phyloP scores from a whole-genome alignment of 2,888 invertebrate species.

The Digitonthophagus gazella region DNA sequence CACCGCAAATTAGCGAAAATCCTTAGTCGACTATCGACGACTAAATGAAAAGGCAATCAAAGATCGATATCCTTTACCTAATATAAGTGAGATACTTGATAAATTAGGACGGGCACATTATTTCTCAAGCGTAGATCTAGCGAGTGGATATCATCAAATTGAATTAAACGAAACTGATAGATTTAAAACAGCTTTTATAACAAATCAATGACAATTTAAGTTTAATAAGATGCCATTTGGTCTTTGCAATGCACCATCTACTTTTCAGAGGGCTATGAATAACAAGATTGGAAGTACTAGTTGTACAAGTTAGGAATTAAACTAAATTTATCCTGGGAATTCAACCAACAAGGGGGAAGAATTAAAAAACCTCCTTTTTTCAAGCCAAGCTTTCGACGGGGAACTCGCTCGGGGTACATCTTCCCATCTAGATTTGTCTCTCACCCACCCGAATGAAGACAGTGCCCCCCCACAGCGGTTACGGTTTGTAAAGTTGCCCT shows the following conservation, averaged over 20 bases:
- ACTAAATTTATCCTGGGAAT: too few relatives aligned
- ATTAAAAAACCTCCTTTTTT: too few relatives aligned
- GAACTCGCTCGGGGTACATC: too few relatives aligned
- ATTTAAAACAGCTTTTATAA: conserved; percentile 36
- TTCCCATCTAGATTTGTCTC: too few relatives aligned
- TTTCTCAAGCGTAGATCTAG: conserved; percentile 36
- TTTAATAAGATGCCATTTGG: conserved; percentile 38
- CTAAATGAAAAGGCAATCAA: conserved; percentile 37
- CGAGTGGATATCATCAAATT: conserved; percentile 39
- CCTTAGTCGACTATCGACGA: conserved; percentile 30
- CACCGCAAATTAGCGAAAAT: background rate
- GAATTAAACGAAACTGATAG: conserved; percentile 30
- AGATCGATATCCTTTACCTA: conserved; percentile 39
- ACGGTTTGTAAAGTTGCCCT: too few relatives aligned
- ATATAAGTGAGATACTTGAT: conserved; percentile 39
- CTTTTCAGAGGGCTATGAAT: conserved; percentile 35
- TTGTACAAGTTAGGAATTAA: too few relatives aligned
- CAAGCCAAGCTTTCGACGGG: too few relatives aligned
- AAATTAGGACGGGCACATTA: conserved; percentile 37
- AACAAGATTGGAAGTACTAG: too few relatives aligned
- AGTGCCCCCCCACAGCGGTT: too few relatives aligned
- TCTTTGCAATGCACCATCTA: conserved; percentile 36
- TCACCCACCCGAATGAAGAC: too few relatives aligned
- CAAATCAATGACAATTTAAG: conserved; percentile 35
- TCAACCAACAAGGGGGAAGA: too few relatives aligned